These are phyloP conservation scores for Volucella bombylans DNA, from an alignment of 2,888 invertebrate species.

Conservation along the genomic window DNA sequence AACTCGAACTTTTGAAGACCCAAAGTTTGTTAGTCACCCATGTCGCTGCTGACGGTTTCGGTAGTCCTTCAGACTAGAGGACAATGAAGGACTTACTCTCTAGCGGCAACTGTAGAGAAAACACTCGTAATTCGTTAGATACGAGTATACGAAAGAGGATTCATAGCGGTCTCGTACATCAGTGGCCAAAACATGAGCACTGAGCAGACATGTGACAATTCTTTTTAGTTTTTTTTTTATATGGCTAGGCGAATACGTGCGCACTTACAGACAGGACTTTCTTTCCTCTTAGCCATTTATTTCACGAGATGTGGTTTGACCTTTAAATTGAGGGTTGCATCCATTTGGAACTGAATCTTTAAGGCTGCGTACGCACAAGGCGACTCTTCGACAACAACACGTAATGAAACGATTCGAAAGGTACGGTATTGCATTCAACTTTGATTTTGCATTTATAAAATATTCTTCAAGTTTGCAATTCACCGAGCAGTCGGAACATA, in stretches of 20 bases:
- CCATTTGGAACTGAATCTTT: no score
- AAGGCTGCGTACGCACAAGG: no score
- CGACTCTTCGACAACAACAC: no score
- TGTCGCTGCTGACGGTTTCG: background rate
- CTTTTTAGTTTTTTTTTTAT: conserved; percentile 45
- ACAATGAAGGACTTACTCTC: conserved; percentile 33
- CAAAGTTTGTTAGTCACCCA: background rate
- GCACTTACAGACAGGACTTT: conserved; percentile 42
- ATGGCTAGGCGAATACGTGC: conserved; percentile 61
- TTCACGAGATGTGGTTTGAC: conserved; percentile 29
- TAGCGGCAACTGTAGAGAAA: conserved; percentile 45
- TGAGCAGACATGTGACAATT: conserved; percentile 52
- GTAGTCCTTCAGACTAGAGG: conserved; percentile 15
- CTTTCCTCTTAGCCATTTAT: conserved; percentile 62
- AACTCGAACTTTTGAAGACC: conserved; percentile 22
- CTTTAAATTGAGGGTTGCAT: no score
- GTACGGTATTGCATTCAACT: no score
- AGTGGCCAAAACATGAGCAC: conserved; percentile 53
- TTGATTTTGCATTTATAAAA: no score
- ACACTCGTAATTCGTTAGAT: conserved; percentile 44
- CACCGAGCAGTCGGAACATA: no score
- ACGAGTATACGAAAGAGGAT: conserved; percentile 21
- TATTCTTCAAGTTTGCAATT: no score
- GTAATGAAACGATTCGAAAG: no score
- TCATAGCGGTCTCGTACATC: conserved; percentile 62